Evolutionary conservation across 2,888 invertebrate species (phyloP), one percentile per base, ranked within the genome.

Genomic region (Agonopterix heracliana): DNA sequence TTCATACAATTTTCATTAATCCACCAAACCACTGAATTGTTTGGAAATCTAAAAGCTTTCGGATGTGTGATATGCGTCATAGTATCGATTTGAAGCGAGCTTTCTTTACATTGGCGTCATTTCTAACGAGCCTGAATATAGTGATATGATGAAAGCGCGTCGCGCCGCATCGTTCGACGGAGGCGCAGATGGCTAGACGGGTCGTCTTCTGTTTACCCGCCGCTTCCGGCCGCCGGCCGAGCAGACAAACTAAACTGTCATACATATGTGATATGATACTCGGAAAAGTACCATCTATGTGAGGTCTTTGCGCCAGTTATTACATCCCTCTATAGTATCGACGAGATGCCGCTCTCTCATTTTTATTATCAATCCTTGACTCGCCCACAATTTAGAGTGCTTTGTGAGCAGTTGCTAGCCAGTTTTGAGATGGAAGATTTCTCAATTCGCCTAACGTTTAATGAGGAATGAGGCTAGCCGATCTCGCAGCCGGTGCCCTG

Each of bases 171-270:
- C 57, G 57, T 56, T 63, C 63, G 66, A 26, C 61, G 61, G 60
- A 59, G 57, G 65, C 66, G 68, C 75, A 77, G 66, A 70, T 74
- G 74, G 71, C 72, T 65, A 74, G 75, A 80, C 77, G 57, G 63
- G 63, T 70, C 65, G 64, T 59, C 63, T 69, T 68, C 61, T 80
- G 72, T 83, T 81, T 81, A 79, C 68, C 54, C 59, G 57, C 54
- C 63, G 65, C 64, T 74, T 78, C 79, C 79, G 75, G 56, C 54
- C 60, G 61, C 52, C 47, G 45, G 61, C 46, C 46, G n/a, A n/a
- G 4, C 56, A 56, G 46, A 54, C 54, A 50, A 51, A 53, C 51
- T 46, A 14, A 43, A 40, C 10, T 45, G 46, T 47, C 38, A 34
- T 9, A 46, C 38, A 34, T 9, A 46, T 46, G 17, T 41, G 45